A percentile compares a stretch with the other conserved stretches of the same genome.
phyloP scores from a whole-genome alignment of 2,113 vertebrate genomes.

The Mesocricetus auratus region DNA sequence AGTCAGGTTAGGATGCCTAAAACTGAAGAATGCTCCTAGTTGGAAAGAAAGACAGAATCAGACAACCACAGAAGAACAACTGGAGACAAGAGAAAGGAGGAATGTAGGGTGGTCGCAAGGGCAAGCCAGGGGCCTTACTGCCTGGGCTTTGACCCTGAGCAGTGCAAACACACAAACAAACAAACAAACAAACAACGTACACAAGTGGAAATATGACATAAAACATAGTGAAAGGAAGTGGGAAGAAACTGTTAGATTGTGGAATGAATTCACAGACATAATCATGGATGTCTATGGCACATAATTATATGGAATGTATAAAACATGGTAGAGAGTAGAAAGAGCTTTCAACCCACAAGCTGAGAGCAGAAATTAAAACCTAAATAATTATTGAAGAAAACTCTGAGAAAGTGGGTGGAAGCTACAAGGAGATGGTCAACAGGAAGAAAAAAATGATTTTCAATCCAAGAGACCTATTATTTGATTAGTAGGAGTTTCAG shows the following conservation, averaged over 20 bases:
- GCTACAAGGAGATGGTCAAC: not conserved
- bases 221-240: not conserved
- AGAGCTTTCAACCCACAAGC: not conserved
- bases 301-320: not conserved
- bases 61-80: not conserved
- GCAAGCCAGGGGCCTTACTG: not conserved
- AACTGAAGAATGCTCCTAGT: not conserved
- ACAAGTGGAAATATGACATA: not conserved
- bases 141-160: not conserved
- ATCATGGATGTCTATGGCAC: not conserved
- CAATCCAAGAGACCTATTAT: not conserved
- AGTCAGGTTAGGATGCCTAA: not conserved
- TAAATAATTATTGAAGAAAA: not conserved
- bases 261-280: not conserved
- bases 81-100: not conserved
- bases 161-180: not conserved
- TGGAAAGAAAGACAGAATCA: not conserved
- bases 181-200: not conserved
- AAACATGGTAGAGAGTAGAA: not conserved
- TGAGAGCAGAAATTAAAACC: not conserved
- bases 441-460: not conserved
- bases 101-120: not conserved
- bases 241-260: not conserved
- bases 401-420: not conserved
- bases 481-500: not conserved